These are phyloP conservation scores for Pygmarrhopalites habei DNA, from an alignment of 1,140 invertebrate species.

Conservation along the genomic window DNA sequence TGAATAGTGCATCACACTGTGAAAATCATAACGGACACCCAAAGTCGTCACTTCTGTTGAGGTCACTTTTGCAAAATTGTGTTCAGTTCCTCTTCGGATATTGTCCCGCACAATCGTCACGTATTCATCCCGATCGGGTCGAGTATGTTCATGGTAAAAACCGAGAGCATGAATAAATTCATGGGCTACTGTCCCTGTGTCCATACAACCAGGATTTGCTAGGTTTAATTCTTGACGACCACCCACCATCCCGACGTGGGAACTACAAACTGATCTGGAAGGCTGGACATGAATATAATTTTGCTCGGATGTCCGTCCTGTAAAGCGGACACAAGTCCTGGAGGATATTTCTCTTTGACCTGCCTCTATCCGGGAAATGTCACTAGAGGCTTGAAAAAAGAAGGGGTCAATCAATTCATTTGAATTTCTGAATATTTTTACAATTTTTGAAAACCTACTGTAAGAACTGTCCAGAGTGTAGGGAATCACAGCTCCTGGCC, in stretches of 20 bases:
- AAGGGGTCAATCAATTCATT: no score
- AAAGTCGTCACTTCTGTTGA: conserved; percentile 35
- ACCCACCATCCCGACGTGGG: conserved; percentile 61
- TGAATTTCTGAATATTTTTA: no score
- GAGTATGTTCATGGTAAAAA: conserved; percentile 61
- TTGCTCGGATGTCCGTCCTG: no score
- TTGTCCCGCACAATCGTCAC: conserved; percentile 57
- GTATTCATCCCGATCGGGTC: conserved; percentile 58
- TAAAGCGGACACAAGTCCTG: no score
- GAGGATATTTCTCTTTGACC: no score
- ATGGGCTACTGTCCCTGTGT: conserved; percentile 54
- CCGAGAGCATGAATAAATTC: conserved; percentile 60
- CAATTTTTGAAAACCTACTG: no score
- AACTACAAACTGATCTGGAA: conserved; percentile 65
- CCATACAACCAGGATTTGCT: conserved; percentile 45
- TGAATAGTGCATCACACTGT: conserved; percentile 44
- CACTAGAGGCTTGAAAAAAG: no score
- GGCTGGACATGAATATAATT: no score
- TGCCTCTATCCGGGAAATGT: no score
- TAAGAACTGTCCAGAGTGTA: no score
- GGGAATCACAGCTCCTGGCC: no score
- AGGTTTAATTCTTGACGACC: conserved; percentile 51
- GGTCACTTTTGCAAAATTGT: conserved; percentile 43
- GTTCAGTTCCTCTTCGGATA: conserved; percentile 45
- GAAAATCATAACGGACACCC: conserved; percentile 45